Evolutionary conservation across 2,113 vertebrate genomes (phyloP).

Genomic region (Oreochromis spilurus): DNA sequence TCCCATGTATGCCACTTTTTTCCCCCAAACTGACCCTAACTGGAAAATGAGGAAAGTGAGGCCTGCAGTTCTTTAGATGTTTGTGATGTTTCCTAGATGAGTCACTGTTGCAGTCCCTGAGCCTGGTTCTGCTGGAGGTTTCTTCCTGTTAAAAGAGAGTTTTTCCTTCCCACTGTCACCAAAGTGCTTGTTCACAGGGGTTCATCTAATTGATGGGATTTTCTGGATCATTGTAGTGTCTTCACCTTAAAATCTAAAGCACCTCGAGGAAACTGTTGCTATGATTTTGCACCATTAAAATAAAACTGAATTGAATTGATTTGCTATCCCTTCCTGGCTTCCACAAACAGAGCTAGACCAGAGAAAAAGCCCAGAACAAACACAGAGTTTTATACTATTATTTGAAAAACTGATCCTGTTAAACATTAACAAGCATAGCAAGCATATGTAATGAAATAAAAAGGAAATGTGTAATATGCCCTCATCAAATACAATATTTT

Average conservation of each 20-base stretch:
- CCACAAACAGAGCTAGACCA: neutral
- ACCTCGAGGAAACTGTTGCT: neutral
- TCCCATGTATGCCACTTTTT: neutral
- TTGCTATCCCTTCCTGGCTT: neutral
- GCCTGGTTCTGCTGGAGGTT: neutral
- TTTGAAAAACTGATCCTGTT: neutral
- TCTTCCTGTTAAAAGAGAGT: neutral
- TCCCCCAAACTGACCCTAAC: neutral
- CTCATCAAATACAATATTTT: neutral
- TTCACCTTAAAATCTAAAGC: neutral
- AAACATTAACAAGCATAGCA: neutral
- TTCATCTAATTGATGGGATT: neutral
- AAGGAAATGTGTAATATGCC: neutral
- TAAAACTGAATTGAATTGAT: neutral
- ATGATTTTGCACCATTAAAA: neutral
- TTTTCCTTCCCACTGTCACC: neutral
- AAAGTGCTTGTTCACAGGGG: neutral
- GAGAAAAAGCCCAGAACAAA: neutral
- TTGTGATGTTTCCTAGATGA: neutral
- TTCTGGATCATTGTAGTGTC: neutral
- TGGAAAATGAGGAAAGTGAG: neutral
- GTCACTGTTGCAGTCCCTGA: rapidly evolving
- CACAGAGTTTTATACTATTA: neutral
- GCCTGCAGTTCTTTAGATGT: neutral
- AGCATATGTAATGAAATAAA: neutral